phyloP scores from a whole-genome alignment of 2,113 vertebrate species.

The Callithrix jacchus region DNA sequence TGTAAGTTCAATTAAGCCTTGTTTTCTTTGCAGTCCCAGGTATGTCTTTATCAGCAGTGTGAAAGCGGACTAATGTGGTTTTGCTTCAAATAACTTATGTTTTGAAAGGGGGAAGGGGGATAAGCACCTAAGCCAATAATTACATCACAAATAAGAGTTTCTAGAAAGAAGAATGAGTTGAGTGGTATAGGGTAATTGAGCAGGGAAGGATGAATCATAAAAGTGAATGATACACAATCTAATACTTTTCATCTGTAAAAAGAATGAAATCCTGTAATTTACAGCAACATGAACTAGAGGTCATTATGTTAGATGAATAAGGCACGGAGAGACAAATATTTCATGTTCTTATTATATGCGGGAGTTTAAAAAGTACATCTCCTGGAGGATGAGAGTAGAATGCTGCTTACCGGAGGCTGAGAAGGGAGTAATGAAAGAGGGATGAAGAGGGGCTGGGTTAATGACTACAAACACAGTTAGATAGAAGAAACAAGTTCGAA shows the following conservation, averaged over 20 bases:
- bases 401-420: not conserved
- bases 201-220: not conserved
- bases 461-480: not conserved
- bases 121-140: not conserved
- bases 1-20: too few species aligned
- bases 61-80: too few species aligned
- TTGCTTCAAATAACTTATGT: not conserved
- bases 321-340: not conserved
- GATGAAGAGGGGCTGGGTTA: not conserved
- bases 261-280: not conserved
- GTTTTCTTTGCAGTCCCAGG: too few species aligned
- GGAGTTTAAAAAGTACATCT: not conserved
- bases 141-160: not conserved
- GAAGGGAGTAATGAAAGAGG: not conserved
- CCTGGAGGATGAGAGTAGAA: not conserved
- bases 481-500: not conserved
- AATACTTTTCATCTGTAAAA: not conserved
- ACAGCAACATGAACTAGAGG: not conserved
- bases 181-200: not conserved
- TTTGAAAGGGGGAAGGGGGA: not conserved
- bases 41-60: too few species aligned
- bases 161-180: not conserved
- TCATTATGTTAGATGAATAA: not conserved
- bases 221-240: not conserved
- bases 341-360: not conserved